Conservation (phyloP, 1,140 invertebrate genomes). For the Brachystomella parvula region DNA sequence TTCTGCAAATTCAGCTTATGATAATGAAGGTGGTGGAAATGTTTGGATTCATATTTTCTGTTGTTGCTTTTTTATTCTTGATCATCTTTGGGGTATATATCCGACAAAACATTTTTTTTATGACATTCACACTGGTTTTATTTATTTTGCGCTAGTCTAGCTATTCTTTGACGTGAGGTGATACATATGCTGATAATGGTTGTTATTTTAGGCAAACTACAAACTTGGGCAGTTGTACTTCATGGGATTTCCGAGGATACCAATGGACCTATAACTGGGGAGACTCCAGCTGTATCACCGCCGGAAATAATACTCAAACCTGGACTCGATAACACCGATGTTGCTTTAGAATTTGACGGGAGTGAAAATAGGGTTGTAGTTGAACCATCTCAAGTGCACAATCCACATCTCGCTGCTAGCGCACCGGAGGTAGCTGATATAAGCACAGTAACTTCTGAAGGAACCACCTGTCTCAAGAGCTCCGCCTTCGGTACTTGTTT, state of each 20-base stretch:
- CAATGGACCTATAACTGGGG: conserved; percentile 18
- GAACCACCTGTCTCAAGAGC: background rate
- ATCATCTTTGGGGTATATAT: conserved; percentile 11
- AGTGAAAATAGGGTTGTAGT: conserved; percentile 33
- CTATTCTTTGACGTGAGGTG: background rate
- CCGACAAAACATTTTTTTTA: too few species aligned
- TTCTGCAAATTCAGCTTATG: background rate
- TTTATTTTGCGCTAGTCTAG: conserved; percentile 10
- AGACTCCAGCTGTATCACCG: conserved; percentile 1
- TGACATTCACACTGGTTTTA: too few species aligned
- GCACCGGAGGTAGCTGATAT: conserved; percentile 17
- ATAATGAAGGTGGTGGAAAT: background rate
- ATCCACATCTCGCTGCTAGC: conserved; percentile 23
- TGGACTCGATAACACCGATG: background rate
- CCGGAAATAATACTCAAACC: background rate
- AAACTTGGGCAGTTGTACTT: conserved; percentile 34
- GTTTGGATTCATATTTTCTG: background rate
- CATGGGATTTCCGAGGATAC: conserved; percentile 32
- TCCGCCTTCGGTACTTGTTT: conserved; percentile 33
- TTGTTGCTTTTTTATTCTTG: conserved; percentile 6
- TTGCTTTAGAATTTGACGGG: conserved; percentile 31
- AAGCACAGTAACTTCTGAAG: background rate
- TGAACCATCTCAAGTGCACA: conserved; percentile 22
- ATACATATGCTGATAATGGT: conserved; percentile 17
- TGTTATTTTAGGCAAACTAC: conserved; percentile 27